Base-by-base conservation (phyloP, 2,797 vertebrate species). In the Myotis findleyi region DNA sequence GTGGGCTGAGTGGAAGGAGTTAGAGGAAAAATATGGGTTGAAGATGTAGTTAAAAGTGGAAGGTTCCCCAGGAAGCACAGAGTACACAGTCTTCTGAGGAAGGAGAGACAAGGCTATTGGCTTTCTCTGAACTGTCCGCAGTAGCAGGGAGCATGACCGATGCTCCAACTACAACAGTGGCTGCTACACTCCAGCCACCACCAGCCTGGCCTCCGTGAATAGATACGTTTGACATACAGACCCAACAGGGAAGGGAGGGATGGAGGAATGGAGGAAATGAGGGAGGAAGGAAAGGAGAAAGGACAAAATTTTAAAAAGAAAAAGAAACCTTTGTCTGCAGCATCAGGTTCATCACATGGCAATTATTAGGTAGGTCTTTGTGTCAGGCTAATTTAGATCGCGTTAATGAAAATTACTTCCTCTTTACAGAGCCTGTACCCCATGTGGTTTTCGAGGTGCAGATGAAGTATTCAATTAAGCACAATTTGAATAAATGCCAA, bases 341-440 rank as follows among this genome's bases (percentile, higher is more conserved):
- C 97, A 97, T 71, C 75, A 80, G 80, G 91, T 97, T 98, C 97
- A 98, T 98, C 97, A 98, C 96, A 90, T 87, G 85, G 97, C 97
- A 98, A 97, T 98, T 97, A 98, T 97, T 97, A 98, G 95, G 96
- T 98, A 96, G 96, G 96, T 98, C 98, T 98, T 98, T 98, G 98
- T 98, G 96, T 98, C 96, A 95, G 97, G 97, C 96, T 98, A 98
- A 98, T 98, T 98, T 98, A 98, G 97, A 98, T 98, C 96, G 97
- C 97, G 98, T 98, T 98, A 98, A 98, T 98, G 98, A 98, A 98
- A 98, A 98, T 98, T 98, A 98, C 98, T 98, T 98, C 98, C 97
- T 98, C 97, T 97, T 85, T 98, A 95, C 96, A 98, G 96, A 98
- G 96, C 73, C 96, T 96, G 59, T 96, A 98, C 98, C 98, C 97